Base-by-base conservation (phyloP, 2,797 vertebrate genomes). In the Helarctos malayanus region DNA sequence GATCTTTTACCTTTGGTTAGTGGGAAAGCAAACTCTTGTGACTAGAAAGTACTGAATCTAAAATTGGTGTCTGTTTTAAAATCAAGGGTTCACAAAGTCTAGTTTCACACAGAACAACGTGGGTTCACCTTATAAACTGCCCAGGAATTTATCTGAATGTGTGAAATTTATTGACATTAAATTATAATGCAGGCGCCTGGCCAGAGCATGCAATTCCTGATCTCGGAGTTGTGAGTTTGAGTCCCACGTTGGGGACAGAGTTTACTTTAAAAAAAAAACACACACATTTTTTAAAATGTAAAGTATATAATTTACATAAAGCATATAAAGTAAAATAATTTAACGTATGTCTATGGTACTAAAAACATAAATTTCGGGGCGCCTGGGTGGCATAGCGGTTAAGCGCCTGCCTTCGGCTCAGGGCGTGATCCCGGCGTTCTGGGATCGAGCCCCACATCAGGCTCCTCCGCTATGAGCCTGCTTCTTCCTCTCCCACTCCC, bases 61-160 rank as follows among this genome's bases (percentile, higher is more conserved):
- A 88, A 71, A 59, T 25, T 32, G 76, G n/a, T 27, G 79, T 23
- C 21, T 79, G 35, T 38, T 95, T 89, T 71, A 73, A 96, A 90
- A 90, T 80, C 54, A 65, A 95, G 56, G 35, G 47, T 57, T 86
- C 87, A 85, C 7, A 71, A 79, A 78, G 45, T 80, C 23, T 65
- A 78, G 59, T 47, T 78, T 89, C 75, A 86, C 49, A 68, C 8
- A 56, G 71, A 54, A 79, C 49, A 78, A 41, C 71, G 18, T 79
- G 69, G 49, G 19, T 92, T 82, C 71, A 82, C 47, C 23, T 81
- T 81, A 71, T 25, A 75, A 80, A n/a, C 29, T 80, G 49, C 38
- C 47, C 32, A 86, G 56, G 32, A 81, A 73, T 71, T 45, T 68
- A 80, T 45, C 35, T 7, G 35, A 80, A 57, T n/a, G 38, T 49